Percentiles rank a stretch among this genome's conserved stretches.
phyloP scores from a whole-genome alignment of 2,113 vertebrate genomes.

The Chaetops frenatus region DNA sequence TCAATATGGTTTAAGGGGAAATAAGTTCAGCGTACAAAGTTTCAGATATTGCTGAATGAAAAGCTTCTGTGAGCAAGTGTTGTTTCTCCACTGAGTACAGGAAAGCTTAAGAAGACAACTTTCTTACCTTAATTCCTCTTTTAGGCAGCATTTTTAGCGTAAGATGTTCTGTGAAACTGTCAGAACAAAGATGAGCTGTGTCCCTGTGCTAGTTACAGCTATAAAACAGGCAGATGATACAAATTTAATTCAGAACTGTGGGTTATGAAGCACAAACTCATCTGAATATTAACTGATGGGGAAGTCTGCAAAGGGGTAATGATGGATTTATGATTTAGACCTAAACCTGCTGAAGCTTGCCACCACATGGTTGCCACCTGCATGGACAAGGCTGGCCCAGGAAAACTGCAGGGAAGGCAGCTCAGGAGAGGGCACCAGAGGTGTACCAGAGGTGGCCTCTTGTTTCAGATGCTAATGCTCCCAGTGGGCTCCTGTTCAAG shows the following conservation, averaged over 20 bases:
- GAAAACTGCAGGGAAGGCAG: background rate
- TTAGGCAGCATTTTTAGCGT: background rate
- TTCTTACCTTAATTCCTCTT: background rate
- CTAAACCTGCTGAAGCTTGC: background rate
- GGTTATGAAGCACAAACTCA: background rate
- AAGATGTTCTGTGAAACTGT: background rate
- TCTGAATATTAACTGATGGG: background rate
- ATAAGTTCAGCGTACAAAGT: background rate
- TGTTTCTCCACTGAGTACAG: background rate
- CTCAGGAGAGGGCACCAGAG: background rate
- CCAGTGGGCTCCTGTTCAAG: background rate
- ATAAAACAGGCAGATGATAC: background rate
- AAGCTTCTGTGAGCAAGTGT: background rate
- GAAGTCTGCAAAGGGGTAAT: background rate
- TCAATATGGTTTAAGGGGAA: background rate
- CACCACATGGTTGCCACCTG: background rate
- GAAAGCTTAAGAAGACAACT: background rate
- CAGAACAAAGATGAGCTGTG: background rate
- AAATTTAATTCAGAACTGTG: background rate
- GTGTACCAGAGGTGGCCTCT: background rate
- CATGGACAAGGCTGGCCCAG: background rate
- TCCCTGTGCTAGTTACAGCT: background rate
- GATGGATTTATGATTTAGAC: background rate
- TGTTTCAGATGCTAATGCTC: background rate
- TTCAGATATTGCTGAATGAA: background rate